A percentile compares a stretch with the other conserved stretches of the same genome.
These are phyloP conservation scores for Phyllopteryx taeniolatus DNA, from an alignment of 2,113 vertebrate species.

Conservation along the genomic window DNA sequence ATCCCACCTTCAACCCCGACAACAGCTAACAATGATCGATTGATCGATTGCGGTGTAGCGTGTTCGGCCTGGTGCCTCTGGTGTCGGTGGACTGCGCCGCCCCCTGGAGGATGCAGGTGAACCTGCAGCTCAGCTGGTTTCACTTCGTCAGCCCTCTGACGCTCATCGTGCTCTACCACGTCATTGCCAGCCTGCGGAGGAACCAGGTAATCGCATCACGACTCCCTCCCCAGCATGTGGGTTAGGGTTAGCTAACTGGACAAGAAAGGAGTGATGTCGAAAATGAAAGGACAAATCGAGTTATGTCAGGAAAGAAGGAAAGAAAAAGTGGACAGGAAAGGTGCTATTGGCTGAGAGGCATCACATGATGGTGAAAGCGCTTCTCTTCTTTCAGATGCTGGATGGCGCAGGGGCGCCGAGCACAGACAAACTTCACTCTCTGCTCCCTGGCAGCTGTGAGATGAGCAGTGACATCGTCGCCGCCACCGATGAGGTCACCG, in stretches of 20 bases:
- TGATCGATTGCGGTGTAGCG: conserved; percentile 58
- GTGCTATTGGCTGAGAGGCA: not conserved
- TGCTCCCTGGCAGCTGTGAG: not conserved
- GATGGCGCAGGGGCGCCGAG: not conserved
- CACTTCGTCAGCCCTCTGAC: conserved; percentile 86
- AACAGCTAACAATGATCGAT: too few species aligned
- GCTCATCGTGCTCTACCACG: conserved; percentile 88
- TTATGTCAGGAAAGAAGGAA: not conserved
- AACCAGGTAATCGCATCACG: conserved; percentile 33
- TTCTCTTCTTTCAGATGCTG: conserved; percentile 21
- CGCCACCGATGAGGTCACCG: conserved; percentile 30
- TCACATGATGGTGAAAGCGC: not conserved
- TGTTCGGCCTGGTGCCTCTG: conserved; percentile 85
- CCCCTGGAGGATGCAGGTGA: conserved; percentile 87
- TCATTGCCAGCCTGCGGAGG: conserved; percentile 75
- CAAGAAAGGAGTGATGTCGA: not conserved
- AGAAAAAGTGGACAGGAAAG: not conserved
- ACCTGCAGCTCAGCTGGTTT: conserved; percentile 80
- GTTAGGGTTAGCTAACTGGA: not conserved
- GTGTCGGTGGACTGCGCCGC: conserved; percentile 82
- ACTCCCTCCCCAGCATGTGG: too few species aligned
- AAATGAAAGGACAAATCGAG: too few species aligned
- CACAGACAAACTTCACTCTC: conserved; percentile 62
- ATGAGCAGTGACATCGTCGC: conserved; percentile 29
- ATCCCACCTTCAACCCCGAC: too few species aligned